phyloP scores from a whole-genome alignment of 2,888 invertebrate species.

The Drosophila tripunctata region DNA sequence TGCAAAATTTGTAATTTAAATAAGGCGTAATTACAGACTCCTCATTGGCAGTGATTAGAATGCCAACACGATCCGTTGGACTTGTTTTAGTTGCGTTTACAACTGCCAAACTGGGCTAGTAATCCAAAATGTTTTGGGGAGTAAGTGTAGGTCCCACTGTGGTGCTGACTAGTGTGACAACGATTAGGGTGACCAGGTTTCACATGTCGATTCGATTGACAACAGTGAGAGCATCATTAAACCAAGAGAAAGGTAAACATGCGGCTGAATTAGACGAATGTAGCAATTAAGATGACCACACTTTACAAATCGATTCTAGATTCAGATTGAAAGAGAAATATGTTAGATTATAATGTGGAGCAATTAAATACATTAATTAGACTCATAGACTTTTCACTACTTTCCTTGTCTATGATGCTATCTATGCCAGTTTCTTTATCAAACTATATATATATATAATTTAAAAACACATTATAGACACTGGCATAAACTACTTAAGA shows the following conservation, averaged over 20 bases:
- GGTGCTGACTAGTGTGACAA: background rate
- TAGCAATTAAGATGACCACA: background rate
- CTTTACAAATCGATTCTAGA: background rate
- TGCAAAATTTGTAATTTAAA: constrained; percentile 72
- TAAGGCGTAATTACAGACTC: constrained; percentile 74
- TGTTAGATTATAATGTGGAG: no score
- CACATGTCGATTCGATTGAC: background rate
- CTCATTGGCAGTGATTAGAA: constrained; percentile 68
- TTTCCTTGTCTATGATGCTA: no score
- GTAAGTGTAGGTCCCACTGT: background rate
- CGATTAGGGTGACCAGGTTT: constrained; percentile 2
- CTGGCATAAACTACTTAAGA: background rate
- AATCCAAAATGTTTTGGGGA: background rate
- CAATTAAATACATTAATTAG: no score
- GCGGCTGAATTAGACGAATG: background rate
- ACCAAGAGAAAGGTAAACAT: background rate
- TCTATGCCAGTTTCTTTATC: no score
- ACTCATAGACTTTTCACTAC: no score
- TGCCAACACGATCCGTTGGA: constrained; percentile 55
- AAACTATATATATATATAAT: no score
- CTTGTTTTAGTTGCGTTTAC: constrained; percentile 39
- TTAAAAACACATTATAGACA: background rate
- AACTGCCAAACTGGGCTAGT: background rate
- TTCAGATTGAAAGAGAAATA: background rate
- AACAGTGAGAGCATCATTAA: background rate